phyloP scores from a whole-genome alignment of 2,888 invertebrate genomes.

The Drosophila buzzatii region DNA sequence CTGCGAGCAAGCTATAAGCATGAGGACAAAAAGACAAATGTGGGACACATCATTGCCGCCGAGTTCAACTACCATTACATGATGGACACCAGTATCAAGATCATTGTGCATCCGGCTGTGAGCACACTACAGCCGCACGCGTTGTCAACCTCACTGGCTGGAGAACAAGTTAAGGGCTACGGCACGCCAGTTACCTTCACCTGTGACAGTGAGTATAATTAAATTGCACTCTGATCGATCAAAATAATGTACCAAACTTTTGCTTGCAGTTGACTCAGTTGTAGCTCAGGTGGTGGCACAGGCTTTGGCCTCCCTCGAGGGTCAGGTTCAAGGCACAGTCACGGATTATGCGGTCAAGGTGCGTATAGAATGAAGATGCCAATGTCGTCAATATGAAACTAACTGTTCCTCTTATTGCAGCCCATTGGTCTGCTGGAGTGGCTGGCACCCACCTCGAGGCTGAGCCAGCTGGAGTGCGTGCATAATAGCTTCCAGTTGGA shows the following conservation, averaged over 20 bases:
- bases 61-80: slow-evolving; percentile 93
- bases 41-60: slow-evolving; percentile 95
- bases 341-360: slow-evolving; percentile 88
- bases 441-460: slow-evolving; percentile 91
- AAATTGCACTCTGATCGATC: not conserved
- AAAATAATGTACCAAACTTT: not conserved
- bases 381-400: not conserved
- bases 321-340: slow-evolving; percentile 89
- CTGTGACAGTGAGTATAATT: slow-evolving; percentile 90
- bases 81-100: slow-evolving; percentile 94
- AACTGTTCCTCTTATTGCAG: slow-evolving; percentile 46
- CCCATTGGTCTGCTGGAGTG: slow-evolving; percentile 94
- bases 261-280: slow-evolving; percentile 91
- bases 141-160: slow-evolving; percentile 83
- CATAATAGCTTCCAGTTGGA: slow-evolving; percentile 97
- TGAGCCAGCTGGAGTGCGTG: slow-evolving; percentile 96
- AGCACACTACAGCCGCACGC: slow-evolving; percentile 85
- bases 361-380: slow-evolving; percentile 1
- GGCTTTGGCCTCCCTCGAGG: slow-evolving; percentile 92
- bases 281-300: slow-evolving; percentile 94
- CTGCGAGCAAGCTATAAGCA: slow-evolving; percentile 91
- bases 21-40: slow-evolving; percentile 92
- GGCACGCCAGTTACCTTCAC: slow-evolving; percentile 93
- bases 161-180: slow-evolving; percentile 83
- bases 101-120: slow-evolving; percentile 90